Percentiles rank a stretch among this genome's conserved stretches.
Evolutionary conservation across 2,888 invertebrate species (phyloP).

Genomic region (Sinohyriopsis cumingii): DNA sequence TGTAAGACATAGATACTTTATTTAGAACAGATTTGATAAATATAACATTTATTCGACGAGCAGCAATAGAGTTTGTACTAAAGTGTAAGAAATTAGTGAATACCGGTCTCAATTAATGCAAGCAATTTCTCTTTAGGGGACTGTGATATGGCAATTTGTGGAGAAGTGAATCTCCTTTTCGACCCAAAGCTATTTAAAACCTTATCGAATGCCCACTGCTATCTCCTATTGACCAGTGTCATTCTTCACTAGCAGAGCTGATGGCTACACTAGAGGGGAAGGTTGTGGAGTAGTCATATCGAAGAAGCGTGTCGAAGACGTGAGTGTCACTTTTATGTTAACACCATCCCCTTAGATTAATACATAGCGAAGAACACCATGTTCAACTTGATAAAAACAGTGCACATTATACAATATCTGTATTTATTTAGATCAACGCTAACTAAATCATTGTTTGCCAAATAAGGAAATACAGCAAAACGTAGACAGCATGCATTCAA

Average conservation of each 20-base stretch:
- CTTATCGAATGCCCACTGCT: slow-evolving; percentile 32
- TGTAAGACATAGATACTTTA: too few species aligned
- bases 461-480: too few species aligned
- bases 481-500: too few species aligned
- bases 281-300: slow-evolving; percentile 40
- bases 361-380: not conserved
- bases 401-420: too few species aligned
- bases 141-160: slow-evolving; percentile 34
- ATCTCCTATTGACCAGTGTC: slow-evolving; percentile 35
- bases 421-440: too few species aligned
- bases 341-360: not conserved
- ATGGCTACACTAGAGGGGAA: slow-evolving; percentile 41
- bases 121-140: slow-evolving; percentile 26
- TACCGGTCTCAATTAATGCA: too few species aligned
- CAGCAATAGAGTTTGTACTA: too few species aligned
- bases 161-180: slow-evolving; percentile 35
- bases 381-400: too few species aligned
- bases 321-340: slow-evolving; percentile 2
- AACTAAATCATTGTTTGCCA: too few species aligned
- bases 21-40: too few species aligned
- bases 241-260: slow-evolving; percentile 27
- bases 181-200: slow-evolving; percentile 8
- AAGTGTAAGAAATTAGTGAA: too few species aligned
- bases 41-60: too few species aligned
- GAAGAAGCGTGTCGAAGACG: slow-evolving; percentile 30